Evolutionary conservation across 2,113 vertebrate genomes (phyloP), one percentile per base, ranked within the genome.

Genomic region (Tachycineta bicolor): DNA sequence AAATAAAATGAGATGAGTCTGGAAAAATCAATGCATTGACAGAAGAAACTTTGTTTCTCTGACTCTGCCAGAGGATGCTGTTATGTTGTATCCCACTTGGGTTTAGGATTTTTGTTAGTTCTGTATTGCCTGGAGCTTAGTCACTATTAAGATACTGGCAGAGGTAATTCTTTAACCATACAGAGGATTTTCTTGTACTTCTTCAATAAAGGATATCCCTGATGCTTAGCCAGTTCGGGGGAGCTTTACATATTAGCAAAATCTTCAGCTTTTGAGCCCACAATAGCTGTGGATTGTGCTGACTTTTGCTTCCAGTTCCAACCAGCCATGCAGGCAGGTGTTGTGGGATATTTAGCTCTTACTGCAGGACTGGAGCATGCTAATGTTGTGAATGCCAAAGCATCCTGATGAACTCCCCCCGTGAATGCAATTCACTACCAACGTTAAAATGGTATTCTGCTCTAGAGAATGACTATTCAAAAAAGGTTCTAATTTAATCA

Each of bases 11-110:
- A 82, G 53, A 24, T 13, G 20, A 93, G 94, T 22, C 74, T 89
- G 70, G 55, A 85, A 96, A 97, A 97, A 86, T 97, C 95, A 94
- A 93, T 97, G 65, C 59, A 65, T 43, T 75, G 77, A 96, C 67
- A 65, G 52, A 50, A 63, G 82, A 82, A 87, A 96, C 77, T 83
- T 91, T 55, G 39, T 78, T 95, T 97, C 81, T 93, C 92, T 95
- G 92, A 67, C 82, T 96, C 84, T 86, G 64, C 91, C 77, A 53
- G 93, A 97, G 89, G 83, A 83, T 94, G 47, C 62, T 60, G 77
- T 94, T 96, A 87, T 60, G 68, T 91, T 97, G 86, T 90, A 89
- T 96, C 53, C 71, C 89, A 18, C 33, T 82, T 83, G 79, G 95
- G 62, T 90, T 93, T 92, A 83, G 47, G 25, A 68, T 97, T 97